Base-by-base conservation (phyloP, 2,113 vertebrate genomes). In the Malurus cyaneus region DNA sequence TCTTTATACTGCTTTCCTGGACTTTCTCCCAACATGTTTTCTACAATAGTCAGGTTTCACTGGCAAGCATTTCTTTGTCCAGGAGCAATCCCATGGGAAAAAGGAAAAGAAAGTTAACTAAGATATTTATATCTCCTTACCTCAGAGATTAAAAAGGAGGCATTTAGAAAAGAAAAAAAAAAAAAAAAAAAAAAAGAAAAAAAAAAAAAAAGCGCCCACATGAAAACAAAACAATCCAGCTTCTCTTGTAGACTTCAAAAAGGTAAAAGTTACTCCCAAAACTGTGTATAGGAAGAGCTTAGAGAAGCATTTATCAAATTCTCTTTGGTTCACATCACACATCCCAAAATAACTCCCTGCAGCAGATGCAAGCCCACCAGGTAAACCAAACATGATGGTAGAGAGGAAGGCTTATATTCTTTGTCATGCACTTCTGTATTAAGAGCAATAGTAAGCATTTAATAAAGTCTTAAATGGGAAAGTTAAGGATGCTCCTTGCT, bases 121-220 rank as follows among this genome's bases (percentile, higher is more conserved):
- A 69, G 28, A 32, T 87, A n/a, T 29, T 52, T 69, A 2, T 65
- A 65, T 49, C 9, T 44, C 24, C 36, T 73, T 60, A 14, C 18
- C 39, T 34, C 42, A 36, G 21, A 26, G 42, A 57, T 44, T 39
- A 52, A 86, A 42, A 49, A 29, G 4, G 31, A 74, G 28, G 11
- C 28, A 54, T 28, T 44, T 10, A n/a, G 44, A 11, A 19, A 53
- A 18, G 6, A 32, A 32, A 65, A 3, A 72, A 52, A 3, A 72
- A 52, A 19, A 53, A 18, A 5, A 32, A 32, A 65, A 3, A 72
- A 52, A 3, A 72, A 52, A n/a, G 44, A 11, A 19, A 53, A 18
- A 5, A 32, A 32, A 65, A 3, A 72, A 52, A 3, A 72, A 52
- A n/a, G n/a, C n/a, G 26, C 15, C 0, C 5, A 32, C 19, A 29